Evolutionary conservation across 2,888 invertebrate genomes (phyloP).

Genomic region (Stenodera caucasica): DNA sequence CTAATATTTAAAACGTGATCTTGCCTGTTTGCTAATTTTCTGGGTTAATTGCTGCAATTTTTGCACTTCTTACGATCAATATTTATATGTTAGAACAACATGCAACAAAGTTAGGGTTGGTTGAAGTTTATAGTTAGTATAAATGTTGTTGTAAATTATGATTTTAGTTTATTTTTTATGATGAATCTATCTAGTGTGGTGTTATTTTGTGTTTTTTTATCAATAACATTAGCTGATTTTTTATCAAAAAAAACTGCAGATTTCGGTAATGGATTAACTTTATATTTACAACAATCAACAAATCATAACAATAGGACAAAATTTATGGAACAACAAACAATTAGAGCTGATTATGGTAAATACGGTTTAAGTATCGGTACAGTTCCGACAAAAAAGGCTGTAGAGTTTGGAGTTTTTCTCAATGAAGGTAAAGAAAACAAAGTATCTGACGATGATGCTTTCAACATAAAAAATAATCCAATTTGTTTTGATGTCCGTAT

Average conservation of each 20-base stretch:
- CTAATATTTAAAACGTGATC: too few species aligned
- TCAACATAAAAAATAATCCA: too few species aligned
- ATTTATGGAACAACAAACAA: constrained; percentile 59
- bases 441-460: not conserved
- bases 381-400: constrained; percentile 57
- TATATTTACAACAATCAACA: constrained; percentile 39
- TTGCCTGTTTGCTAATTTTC: not conserved
- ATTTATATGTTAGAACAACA: constrained; percentile 25
- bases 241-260: constrained; percentile 40
- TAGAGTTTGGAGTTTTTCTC: constrained; percentile 52
- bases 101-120: constrained; percentile 52
- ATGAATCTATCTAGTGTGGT: constrained; percentile 40
- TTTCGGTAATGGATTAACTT: constrained; percentile 42
- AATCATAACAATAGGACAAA: constrained; percentile 43
- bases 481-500: too few species aligned
- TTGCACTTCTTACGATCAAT: not conserved
- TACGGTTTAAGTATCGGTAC: constrained; percentile 59
- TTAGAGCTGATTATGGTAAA: constrained; percentile 61
- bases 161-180: constrained; percentile 38
- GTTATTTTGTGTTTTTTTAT: constrained; percentile 31
- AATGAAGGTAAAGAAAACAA: constrained; percentile 29
- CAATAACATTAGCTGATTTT: constrained; percentile 30
- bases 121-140: constrained; percentile 49
- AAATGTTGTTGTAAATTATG: constrained; percentile 37
- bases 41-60: not conserved